Evolutionary conservation across 2,888 invertebrate genomes (phyloP), one percentile per base, ranked within the genome.

Genomic region (Zele albiditarsus): DNA sequence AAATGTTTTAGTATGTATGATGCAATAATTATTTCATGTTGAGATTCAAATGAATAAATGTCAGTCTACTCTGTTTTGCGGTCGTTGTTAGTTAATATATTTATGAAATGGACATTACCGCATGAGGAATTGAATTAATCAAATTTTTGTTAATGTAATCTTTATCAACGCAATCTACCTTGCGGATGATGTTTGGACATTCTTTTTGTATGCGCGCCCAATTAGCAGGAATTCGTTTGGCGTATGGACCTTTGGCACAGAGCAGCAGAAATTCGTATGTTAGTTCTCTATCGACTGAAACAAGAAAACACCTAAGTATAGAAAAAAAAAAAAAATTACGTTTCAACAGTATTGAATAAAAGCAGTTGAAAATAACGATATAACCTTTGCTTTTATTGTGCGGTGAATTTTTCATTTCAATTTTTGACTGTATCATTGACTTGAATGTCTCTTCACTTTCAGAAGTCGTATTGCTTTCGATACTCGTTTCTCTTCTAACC

Each of bases 221-320:
- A 82, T 91, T 91, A 63, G 84, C 85, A 38, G 92, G 92, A 68
- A 90, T 88, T 63, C 88, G 84, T 78, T 91, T 89, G 80, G 92
- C 91, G 69, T 90, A 89, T 33, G 92, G 92, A 70, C 92, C 91
- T 86, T 90, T 90, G 71, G 92, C 91, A 84, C 92, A 90, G 70
- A 90, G 89, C 77, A 92, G 90, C 80, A 92, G 84, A 84, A 90
- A 90, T 84, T 91, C 91, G 78, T 89, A 89, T 27, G 88, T 87
- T 79, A 89, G 85, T 80, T 87, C 88, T 79, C 85, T 86, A 77
- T 84, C 80, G 80, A 84, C 85, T 84, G 83, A 79, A 84, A 82
- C 71, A 80, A 53, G 42, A 67, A 8, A 63, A 63, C 69, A 10
- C 63, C 23, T n/a, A 8, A 42, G 28, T 67, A n/a, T 31, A 31